Percentiles rank a stretch among this genome's conserved stretches.
phyloP scores from a whole-genome alignment of 2,113 vertebrate genomes.

The Cephalopterus ornatus region DNA sequence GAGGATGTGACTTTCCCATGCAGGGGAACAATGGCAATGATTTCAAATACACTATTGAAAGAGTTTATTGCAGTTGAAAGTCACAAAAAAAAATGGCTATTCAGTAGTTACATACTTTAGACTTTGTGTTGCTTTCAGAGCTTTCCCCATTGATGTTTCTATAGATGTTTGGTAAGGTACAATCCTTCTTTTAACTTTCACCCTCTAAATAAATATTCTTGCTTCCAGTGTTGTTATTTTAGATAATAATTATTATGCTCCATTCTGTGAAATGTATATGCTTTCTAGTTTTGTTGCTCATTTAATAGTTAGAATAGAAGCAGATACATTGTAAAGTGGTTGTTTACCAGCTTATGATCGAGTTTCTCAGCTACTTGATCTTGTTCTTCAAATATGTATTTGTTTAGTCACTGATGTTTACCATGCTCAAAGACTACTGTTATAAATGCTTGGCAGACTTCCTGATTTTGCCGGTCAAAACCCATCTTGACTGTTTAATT shows the following conservation, averaged over 20 bases:
- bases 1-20: background rate
- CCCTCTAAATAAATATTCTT: background rate
- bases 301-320: background rate
- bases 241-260: background rate
- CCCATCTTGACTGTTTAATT: background rate
- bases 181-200: background rate
- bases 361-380: slow-evolving; percentile 49
- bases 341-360: background rate
- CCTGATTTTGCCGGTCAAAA: slow-evolving; percentile 15
- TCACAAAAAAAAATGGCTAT: background rate
- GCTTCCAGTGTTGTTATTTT: background rate
- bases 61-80: background rate
- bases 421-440: slow-evolving; percentile 7
- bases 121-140: background rate
- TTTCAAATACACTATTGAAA: background rate
- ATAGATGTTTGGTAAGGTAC: background rate
- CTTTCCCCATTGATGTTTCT: background rate
- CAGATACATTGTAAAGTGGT: background rate
- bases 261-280: background rate
- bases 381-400: slow-evolving; percentile 37
- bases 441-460: slow-evolving; percentile 15
- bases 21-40: background rate
- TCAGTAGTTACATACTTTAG: background rate
- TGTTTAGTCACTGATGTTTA: slow-evolving; percentile 28
- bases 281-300: background rate